Base-by-base conservation (phyloP, 2,797 vertebrate species). In the Paedocypris micromegethes region DNA sequence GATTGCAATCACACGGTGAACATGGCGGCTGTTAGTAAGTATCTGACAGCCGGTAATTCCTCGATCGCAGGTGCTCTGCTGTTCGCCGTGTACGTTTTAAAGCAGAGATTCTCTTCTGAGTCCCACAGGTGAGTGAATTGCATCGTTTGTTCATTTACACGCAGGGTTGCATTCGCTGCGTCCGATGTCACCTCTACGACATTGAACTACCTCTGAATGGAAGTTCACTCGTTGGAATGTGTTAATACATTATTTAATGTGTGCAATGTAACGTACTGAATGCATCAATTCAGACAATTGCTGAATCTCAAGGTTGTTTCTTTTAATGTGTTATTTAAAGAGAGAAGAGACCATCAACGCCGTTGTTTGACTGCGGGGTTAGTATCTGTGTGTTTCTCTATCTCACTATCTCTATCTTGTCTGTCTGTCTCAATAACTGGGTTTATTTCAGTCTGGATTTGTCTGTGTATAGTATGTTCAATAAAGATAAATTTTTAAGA, bases 1-100 rank as follows among this genome's bases (percentile, higher is more conserved):
- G 53, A 59, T 66, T 57, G 46, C 45, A 57, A 53, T 55, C 38
- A 62, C 6, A 41, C 23, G 23, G 39, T 9, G 65, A 70, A 72
- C 45, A 76, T 79, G 78, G 92, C 91, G 82, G 89, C 83, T 74
- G 86, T 91, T 77, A 92, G 92, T 88, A 92, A 92, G 78, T 88
- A 87, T 77, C 80, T 92, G 76, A 90, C 89, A 42, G 85, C 80
- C 72, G 89, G 88, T 52, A 89, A 87, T 74, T 89, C 86, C 58
- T 86, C 89, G 65, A 77, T 90, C 72, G 89, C 90, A 48, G 88
- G 88, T n/a, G 88, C 85, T 44, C 79, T 83, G 44, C 74, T 90
- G 50, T 71, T 89, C 23, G 66, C 88, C 2, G 77, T 90, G 8
- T 89, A 84, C 72, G 72, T 91, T 64, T 76, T 91, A 2, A 85